Evolutionary conservation across 2,113 vertebrate genomes (phyloP).

Genomic region (Macrotus californicus): DNA sequence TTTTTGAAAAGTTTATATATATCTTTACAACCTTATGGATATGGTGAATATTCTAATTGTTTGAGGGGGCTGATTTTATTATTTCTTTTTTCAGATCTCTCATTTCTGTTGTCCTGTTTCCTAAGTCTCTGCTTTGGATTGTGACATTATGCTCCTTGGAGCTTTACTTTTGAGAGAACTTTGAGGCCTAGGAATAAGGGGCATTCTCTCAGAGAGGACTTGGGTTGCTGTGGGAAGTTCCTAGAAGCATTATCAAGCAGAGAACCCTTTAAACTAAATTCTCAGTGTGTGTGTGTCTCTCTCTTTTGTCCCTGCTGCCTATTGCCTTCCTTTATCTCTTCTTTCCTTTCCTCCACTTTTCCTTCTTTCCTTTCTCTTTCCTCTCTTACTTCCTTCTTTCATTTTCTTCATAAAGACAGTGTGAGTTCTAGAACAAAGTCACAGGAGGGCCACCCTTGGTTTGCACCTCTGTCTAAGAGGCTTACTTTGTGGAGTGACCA

Average conservation of each 20-base stretch:
- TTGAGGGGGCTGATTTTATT: background rate
- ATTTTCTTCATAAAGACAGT: background rate
- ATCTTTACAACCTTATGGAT: background rate
- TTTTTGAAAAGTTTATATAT: background rate
- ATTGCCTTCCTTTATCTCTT: background rate
- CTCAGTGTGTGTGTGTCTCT: background rate
- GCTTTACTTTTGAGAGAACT: background rate
- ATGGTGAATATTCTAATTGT: background rate
- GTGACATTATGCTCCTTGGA: background rate
- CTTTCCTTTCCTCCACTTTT: background rate
- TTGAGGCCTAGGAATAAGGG: background rate
- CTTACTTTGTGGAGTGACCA: background rate
- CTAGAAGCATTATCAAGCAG: background rate
- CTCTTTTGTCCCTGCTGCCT: background rate
- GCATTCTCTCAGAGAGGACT: background rate
- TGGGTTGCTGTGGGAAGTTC: background rate
- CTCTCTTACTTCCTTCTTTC: background rate
- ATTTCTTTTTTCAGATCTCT: background rate
- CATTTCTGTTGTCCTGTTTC: background rate
- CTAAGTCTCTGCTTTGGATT: background rate
- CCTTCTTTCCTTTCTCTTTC: background rate
- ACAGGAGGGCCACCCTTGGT: background rate
- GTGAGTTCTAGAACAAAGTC: background rate
- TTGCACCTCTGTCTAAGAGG: background rate
- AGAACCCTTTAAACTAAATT: background rate